phyloP scores from a whole-genome alignment of 2,888 invertebrate genomes.

The Adelphocoris suturalis region DNA sequence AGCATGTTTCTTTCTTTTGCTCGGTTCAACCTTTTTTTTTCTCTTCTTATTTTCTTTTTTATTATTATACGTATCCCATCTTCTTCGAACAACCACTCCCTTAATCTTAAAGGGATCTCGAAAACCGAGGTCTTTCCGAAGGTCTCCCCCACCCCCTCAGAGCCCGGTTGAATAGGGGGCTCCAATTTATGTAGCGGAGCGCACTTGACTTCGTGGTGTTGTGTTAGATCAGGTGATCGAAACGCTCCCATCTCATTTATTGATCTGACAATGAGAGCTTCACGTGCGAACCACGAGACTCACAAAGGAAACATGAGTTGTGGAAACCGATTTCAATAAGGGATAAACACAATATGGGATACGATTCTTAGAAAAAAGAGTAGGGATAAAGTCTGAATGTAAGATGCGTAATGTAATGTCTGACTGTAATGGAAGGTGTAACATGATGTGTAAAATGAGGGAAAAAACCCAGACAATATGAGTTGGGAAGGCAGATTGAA shows the following conservation, averaged over 20 bases:
- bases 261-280: background rate
- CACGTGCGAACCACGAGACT: background rate
- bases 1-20: constrained; percentile 36
- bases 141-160: background rate
- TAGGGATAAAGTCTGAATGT: too few species aligned
- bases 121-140: constrained; percentile 18
- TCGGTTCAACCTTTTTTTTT: constrained; percentile 4
- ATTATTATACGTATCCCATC: constrained; percentile 57
- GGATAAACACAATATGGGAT: too few species aligned
- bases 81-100: constrained; percentile 63
- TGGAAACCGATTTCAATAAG: too few species aligned
- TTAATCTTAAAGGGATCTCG: constrained; percentile 60
- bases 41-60: constrained; percentile 42
- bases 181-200: constrained; percentile 12
- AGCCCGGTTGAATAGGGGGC: constrained; percentile 8
- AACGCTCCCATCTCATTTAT: background rate
- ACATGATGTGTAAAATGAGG: too few species aligned
- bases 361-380: too few species aligned
- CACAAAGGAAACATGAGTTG: too few species aligned
- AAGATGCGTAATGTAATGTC: too few species aligned
- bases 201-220: background rate
- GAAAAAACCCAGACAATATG: too few species aligned
- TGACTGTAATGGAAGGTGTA: too few species aligned
- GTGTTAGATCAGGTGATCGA: background rate
- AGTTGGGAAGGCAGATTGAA: too few species aligned